Conservation (phyloP, 2,888 invertebrate genomes). For the Lasioglossum oenotherae region DNA sequence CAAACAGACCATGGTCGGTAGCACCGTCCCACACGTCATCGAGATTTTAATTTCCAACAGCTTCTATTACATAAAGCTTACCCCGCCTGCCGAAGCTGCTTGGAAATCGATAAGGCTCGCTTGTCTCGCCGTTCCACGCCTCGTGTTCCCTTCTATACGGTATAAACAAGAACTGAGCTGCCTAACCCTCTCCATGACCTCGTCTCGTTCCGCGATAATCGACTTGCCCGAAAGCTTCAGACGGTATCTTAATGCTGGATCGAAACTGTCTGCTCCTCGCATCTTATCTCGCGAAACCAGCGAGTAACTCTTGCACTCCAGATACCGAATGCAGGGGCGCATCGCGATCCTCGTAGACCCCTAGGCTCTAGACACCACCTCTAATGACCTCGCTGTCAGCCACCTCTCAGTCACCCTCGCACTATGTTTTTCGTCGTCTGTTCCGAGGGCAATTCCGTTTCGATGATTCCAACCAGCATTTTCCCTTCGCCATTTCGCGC, state of each 20-base stretch:
- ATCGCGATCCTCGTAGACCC: not conserved
- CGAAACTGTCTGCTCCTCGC: not conserved
- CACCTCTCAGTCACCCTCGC: not conserved
- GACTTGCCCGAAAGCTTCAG: conserved; percentile 18
- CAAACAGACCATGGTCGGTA: not conserved
- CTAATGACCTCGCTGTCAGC: not conserved
- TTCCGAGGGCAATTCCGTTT: not conserved
- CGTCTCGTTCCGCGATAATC: conserved; percentile 36
- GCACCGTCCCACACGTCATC: not conserved
- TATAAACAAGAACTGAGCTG: conserved; percentile 20
- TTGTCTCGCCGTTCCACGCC: conserved; percentile 1
- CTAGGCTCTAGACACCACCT: not conserved
- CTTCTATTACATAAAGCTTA: conserved; percentile 23
- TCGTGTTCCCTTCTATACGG: conserved; percentile 12
- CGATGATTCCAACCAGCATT: not conserved
- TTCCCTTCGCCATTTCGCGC: too few species aligned
- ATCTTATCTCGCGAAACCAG: not conserved
- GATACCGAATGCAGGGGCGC: not conserved
- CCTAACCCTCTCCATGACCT: conserved; percentile 9
- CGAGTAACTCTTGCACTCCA: not conserved
- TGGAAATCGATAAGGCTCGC: conserved; percentile 40
- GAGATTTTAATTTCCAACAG: conserved; percentile 8
- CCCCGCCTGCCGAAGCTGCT: not conserved
- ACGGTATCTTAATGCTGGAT: conserved; percentile 47
- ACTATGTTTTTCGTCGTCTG: not conserved